Evolutionary conservation across 2,797 vertebrate species (phyloP).

Genomic region (Halcyon smyrnensis): DNA sequence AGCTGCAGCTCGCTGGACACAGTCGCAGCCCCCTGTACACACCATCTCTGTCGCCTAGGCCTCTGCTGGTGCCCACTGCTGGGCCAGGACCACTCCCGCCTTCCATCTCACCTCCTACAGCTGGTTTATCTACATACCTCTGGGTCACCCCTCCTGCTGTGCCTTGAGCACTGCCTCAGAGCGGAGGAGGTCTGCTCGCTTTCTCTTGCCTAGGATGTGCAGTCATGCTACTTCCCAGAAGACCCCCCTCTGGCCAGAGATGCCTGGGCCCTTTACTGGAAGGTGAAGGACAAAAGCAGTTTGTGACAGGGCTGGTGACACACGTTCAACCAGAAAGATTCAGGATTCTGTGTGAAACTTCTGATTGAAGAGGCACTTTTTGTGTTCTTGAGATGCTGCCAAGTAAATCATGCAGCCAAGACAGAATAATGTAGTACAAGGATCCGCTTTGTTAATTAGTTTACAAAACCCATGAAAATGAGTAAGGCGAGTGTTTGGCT

Average conservation of each 20-base stretch:
- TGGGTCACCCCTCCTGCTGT: not conserved
- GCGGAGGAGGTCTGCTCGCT: not conserved
- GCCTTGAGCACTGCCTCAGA: not conserved
- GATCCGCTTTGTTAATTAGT: not conserved
- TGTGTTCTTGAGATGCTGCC: not conserved
- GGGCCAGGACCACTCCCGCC: not conserved
- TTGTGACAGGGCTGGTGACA: not conserved
- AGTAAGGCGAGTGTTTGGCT: not conserved
- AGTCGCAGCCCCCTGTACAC: not conserved
- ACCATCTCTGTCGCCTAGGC: not conserved
- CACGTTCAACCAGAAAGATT: not conserved
- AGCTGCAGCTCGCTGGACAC: not conserved
- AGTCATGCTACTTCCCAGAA: not conserved
- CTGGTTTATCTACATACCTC: not conserved
- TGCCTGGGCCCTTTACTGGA: not conserved
- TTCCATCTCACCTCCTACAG: not conserved
- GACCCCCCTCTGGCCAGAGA: not conserved
- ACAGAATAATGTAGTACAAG: not conserved
- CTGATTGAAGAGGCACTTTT: not conserved
- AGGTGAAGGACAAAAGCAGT: not conserved
- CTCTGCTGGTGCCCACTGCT: not conserved
- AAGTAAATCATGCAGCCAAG: not conserved
- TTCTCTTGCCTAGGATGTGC: not conserved
- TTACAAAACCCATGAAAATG: not conserved
- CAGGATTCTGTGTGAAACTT: not conserved